These are phyloP conservation scores for Cryptocephalus moraei DNA, from an alignment of 2,888 invertebrate species.

Conservation along the genomic window DNA sequence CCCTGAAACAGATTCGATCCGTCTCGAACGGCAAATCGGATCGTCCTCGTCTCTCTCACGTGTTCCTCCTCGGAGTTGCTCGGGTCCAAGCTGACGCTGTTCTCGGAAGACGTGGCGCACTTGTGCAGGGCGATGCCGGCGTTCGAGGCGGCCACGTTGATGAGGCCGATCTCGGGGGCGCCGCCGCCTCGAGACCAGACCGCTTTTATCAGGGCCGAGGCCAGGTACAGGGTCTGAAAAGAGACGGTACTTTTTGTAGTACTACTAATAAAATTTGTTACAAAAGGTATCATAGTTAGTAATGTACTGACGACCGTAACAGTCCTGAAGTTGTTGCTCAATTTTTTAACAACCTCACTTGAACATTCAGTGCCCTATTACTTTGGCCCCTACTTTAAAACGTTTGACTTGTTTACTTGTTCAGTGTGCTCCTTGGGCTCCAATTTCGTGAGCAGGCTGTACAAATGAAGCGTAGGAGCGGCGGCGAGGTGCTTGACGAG, in stretches of 20 bases:
- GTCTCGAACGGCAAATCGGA: too few species aligned
- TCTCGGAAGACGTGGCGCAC: constrained; percentile 62
- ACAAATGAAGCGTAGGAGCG: constrained; percentile 79
- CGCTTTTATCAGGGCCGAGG: constrained; percentile 81
- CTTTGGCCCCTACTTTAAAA: too few species aligned
- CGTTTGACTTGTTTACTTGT: constrained; percentile 45
- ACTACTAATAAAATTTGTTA: too few species aligned
- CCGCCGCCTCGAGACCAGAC: constrained; percentile 74
- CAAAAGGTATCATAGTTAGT: too few species aligned
- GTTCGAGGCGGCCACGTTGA: constrained; percentile 36
- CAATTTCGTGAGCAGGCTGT: constrained; percentile 73
- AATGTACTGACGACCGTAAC: too few species aligned
- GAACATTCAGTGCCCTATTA: too few species aligned
- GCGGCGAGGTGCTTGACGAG: constrained; percentile 84
- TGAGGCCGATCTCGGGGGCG: constrained; percentile 35
- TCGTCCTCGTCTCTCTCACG: constrained; percentile 18
- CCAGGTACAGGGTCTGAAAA: constrained; percentile 70
- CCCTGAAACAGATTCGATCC: constrained; percentile 35
- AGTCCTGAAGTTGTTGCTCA: too few species aligned
- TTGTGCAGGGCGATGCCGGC: constrained; percentile 42
- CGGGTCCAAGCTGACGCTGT: constrained; percentile 70
- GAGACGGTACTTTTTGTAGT: too few species aligned
- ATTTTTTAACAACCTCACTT: too few species aligned
- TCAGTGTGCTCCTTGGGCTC: constrained; percentile 90
- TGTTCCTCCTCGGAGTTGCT: constrained; percentile 72